Base-by-base conservation (phyloP, 2,113 vertebrate genomes). In the Pterophyllum scalare region DNA sequence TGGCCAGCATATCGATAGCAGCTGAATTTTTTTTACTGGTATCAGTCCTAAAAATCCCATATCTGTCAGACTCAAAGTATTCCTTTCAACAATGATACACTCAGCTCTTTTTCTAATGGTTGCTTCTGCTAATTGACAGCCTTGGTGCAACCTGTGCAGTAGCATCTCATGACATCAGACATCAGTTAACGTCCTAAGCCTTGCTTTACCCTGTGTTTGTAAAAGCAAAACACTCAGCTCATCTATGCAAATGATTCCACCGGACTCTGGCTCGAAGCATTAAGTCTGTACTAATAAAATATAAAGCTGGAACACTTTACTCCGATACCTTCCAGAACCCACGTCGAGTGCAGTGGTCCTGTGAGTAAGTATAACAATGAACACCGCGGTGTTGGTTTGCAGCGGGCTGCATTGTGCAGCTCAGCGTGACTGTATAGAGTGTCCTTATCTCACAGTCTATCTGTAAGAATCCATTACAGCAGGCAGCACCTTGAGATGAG, bases 391-490 rank as follows among this genome's bases (percentile, higher is more conserved):
- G 84, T 95, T 92, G 64, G 92, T 76, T 94, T 93, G 92, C 94
- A 91, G 79, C 12, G 28, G 89, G 70, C 77, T 7, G 54, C 59
- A 77, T 86, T 80, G 88, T 82, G 87, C 80, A 59, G 83, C 85
- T 82, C 83, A n/a, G 65, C n/a, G 26, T 59, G 38, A 84, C 87
- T 85, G 86, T 93, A 91, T 94, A 92, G 86, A 77, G 89, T 94
- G 91, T 95, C 88, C 86, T 93, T 95, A 95, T 94, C 94, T 84
- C 64, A 5, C 28, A 0, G 85, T 82, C 92, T 90, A 94, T 94
- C 94, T 93, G 87, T 60, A 58, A 94, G 92, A 93, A 91, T 94
- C 93, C 88, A 91, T 95, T 94, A 94, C 93, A 94, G 87, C 82
- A 80, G 87, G 91, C 91, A 65, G 88, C 91, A 90, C 91, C 90